Conservation (phyloP, 2,113 vertebrate species). For the Copsychus sechellarum region DNA sequence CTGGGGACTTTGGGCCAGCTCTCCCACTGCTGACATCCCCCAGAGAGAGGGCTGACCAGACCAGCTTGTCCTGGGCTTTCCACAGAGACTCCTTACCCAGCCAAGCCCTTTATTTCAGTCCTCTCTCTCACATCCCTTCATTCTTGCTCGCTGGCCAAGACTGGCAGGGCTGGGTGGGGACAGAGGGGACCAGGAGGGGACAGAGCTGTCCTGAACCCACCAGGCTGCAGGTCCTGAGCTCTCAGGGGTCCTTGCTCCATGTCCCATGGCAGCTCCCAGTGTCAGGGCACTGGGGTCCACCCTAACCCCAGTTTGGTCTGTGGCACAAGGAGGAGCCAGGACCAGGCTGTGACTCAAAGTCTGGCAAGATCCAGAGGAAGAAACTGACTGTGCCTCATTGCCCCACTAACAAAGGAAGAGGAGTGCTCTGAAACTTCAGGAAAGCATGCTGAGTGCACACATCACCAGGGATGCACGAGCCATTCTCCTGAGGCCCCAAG, state of each 20-base stretch:
- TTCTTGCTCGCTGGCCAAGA: accelerated
- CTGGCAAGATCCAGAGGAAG: neutral
- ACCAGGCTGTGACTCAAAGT: neutral
- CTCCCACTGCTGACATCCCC: neutral
- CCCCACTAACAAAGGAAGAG: neutral
- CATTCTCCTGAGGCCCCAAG: neutral
- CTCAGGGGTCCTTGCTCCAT: neutral
- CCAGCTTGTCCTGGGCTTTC: neutral
- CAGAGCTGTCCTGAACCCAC: neutral
- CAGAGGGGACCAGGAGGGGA: neutral
- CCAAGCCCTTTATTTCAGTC: accelerated
- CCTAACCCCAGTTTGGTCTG: neutral
- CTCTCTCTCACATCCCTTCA: accelerated
- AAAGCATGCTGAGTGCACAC: neutral
- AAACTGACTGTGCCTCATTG: neutral
- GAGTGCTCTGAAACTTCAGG: neutral
- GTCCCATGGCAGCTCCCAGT: neutral
- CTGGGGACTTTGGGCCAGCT: neutral
- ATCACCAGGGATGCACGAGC: neutral
- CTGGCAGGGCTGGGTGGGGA: neutral
- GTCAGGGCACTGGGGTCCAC: neutral
- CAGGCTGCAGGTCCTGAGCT: neutral
- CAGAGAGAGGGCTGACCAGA: neutral
- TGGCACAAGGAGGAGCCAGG: neutral
- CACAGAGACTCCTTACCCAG: neutral